Evolutionary conservation across 2,888 invertebrate genomes (phyloP).

Genomic region (Prosapia bicincta): DNA sequence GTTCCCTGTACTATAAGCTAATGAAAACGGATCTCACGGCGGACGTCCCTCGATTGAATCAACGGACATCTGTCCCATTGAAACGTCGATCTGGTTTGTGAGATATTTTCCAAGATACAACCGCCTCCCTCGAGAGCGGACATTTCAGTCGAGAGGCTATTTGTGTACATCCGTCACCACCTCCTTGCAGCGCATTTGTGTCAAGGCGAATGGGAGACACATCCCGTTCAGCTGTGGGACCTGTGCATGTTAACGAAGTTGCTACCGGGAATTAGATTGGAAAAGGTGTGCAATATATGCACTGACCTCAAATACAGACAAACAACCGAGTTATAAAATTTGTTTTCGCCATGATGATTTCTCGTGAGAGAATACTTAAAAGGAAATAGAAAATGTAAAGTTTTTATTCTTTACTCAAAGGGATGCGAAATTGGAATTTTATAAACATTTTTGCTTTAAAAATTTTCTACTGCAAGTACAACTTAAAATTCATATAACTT

Average conservation of each 20-base stretch:
- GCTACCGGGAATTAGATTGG: not conserved
- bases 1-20: too few species aligned
- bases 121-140: not conserved
- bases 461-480: too few species aligned
- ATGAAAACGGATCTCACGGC: too few species aligned
- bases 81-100: not conserved
- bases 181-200: not conserved
- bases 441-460: too few species aligned
- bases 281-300: not conserved
- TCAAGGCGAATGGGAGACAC: not conserved
- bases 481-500: too few species aligned
- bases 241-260: not conserved
- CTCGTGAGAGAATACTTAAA: too few species aligned
- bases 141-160: not conserved
- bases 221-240: not conserved
- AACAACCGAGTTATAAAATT: too few species aligned
- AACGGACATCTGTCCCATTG: not conserved
- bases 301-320: not conserved
- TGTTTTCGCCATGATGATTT: too few species aligned
- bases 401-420: too few species aligned
- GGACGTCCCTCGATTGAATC: not conserved
- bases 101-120: not conserved
- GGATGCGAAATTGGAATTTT: too few species aligned
- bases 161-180: not conserved
- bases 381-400: too few species aligned